phyloP scores from a whole-genome alignment of 2,113 vertebrate species.

The Anolis carolinensis region DNA sequence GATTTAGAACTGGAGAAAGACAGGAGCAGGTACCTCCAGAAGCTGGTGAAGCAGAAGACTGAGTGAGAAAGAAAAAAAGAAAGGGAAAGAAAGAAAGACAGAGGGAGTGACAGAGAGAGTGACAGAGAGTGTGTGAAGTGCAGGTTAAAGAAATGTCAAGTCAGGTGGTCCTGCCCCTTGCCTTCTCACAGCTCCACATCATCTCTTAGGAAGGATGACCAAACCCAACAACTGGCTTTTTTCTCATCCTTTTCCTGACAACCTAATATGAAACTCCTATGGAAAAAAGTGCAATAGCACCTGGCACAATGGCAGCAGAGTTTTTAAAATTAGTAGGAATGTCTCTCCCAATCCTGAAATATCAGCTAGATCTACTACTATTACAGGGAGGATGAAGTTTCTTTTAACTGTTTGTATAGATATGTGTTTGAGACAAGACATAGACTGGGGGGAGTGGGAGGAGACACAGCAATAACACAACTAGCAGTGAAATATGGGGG shows the following conservation, averaged over 20 bases:
- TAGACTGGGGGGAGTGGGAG: no score
- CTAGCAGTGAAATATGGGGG: neutral
- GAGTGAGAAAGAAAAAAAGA: constrained; percentile 60
- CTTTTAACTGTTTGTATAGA: neutral
- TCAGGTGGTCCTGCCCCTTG: neutral
- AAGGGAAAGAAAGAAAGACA: constrained; percentile 57
- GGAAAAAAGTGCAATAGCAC: neutral
- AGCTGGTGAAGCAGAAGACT: constrained; percentile 69
- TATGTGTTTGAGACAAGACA: neutral
- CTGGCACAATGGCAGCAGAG: neutral
- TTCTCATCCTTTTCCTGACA: neutral
- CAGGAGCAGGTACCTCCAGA: constrained; percentile 43
- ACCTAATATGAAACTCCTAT: neutral
- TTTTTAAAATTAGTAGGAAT: neutral
- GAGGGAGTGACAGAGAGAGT: constrained; percentile 32
- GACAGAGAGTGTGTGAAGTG: constrained; percentile 1
- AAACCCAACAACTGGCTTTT: neutral
- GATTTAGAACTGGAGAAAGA: constrained; percentile 56
- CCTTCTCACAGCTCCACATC: neutral
- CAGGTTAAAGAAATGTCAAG: neutral
- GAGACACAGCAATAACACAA: no score
- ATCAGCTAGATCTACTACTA: neutral
- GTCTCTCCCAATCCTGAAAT: neutral
- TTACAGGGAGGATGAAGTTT: neutral
- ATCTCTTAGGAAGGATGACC: neutral